Evolutionary conservation across 1,140 invertebrate species (phyloP).

Genomic region (Pinna nobilis): DNA sequence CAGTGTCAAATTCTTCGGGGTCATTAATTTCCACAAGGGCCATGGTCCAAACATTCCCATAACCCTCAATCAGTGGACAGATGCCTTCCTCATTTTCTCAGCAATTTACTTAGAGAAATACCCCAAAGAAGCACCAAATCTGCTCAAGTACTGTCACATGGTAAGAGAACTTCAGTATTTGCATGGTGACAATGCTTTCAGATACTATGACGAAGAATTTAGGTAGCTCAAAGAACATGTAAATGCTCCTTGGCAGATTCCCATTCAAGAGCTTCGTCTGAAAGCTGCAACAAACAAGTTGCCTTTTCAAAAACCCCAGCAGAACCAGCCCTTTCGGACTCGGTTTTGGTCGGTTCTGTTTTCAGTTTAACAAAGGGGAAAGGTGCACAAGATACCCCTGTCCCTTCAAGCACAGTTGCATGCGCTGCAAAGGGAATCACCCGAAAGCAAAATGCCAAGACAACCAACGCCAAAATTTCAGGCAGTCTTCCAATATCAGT

Average conservation of each 20-base stretch:
- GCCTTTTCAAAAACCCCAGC: background rate
- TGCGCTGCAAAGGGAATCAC: background rate
- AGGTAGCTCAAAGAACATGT: background rate
- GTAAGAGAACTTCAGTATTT: background rate
- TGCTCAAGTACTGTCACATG: constrained; percentile 7
- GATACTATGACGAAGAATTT: constrained; percentile 17
- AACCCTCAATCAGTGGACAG: constrained; percentile 8
- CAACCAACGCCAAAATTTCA: too few species aligned
- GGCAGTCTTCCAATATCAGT: constrained; percentile 16
- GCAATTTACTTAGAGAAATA: constrained; percentile 14
- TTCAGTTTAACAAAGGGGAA: background rate
- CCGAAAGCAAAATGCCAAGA: background rate
- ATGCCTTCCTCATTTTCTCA: background rate
- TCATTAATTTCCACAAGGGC: background rate
- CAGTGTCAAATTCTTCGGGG: background rate
- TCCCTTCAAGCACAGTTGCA: background rate
- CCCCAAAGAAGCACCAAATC: background rate
- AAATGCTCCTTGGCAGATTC: background rate
- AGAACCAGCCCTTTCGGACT: background rate
- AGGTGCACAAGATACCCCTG: background rate
- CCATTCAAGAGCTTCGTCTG: background rate
- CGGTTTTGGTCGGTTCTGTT: background rate
- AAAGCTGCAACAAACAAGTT: background rate
- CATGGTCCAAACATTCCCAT: background rate
- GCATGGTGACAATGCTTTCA: constrained; percentile 1